phyloP scores from a whole-genome alignment of 2,113 vertebrate genomes.

The Rostratula benghalensis region DNA sequence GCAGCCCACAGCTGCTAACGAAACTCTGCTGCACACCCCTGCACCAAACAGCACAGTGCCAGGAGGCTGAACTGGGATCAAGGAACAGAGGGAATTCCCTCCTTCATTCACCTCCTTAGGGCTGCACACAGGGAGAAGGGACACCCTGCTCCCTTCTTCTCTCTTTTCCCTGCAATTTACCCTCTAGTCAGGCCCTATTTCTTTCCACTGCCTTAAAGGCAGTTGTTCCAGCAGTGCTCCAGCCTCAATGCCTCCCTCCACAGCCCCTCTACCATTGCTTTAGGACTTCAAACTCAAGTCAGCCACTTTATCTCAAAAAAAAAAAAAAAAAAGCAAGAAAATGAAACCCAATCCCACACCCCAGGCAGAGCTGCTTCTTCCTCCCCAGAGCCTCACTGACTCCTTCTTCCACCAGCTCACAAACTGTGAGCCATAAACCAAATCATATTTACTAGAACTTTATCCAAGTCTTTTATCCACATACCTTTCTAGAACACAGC shows the following conservation, averaged over 20 bases:
- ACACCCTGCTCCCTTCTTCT: rapidly evolving
- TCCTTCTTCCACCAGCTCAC: not conserved
- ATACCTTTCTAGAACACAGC: not conserved
- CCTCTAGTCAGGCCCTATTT: not conserved
- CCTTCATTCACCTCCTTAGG: not conserved
- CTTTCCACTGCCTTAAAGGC: not conserved
- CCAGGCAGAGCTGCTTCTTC: not conserved
- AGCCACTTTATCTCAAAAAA: not conserved
- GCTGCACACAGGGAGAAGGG: rapidly evolving
- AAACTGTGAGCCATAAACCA: not conserved
- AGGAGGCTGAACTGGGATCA: not conserved
- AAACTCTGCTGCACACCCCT: not conserved
- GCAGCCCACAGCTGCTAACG: not conserved
- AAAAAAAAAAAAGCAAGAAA: not conserved
- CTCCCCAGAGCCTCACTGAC: rapidly evolving
- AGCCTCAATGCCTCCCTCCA: not conserved
- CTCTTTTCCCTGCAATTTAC: rapidly evolving
- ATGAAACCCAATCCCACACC: not conserved
- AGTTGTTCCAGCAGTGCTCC: not conserved
- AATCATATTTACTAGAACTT: not conserved
- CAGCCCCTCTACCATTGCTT: not conserved
- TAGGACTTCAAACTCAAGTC: not conserved
- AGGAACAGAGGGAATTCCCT: not conserved
- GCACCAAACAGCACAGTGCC: not conserved
- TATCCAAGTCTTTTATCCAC: not conserved